Base-by-base conservation (phyloP, 1,140 invertebrate genomes). In the Rhopalosiphum padi region DNA sequence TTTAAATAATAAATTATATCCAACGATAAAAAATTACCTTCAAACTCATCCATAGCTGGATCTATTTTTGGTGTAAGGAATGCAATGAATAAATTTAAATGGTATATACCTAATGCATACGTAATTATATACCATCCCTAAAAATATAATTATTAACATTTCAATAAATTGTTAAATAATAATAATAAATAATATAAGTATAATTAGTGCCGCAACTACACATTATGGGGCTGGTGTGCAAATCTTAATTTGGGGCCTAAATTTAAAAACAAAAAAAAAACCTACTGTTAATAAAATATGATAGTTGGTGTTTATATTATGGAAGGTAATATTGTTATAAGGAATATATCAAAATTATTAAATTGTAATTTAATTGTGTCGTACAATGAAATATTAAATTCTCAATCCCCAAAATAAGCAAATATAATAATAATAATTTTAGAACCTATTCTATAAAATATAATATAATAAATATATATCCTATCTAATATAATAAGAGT, bases 101-200 rank as follows among this genome's bases (percentile, higher is more conserved):
- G 98, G 96, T 99, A 99, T 95, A 99, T 99, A 94, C 99, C 99
- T 95, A 99, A 96, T 37, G 98, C 99, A 96, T 99, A 99, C 94
- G 99, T 99, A 87, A 99, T 97, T 95, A 99, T 99, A 95, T 99
- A 99, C 98, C 99, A 99, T 94, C 99, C 99, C 98, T 99, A 96
- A 94, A 22, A 97, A 94, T 93, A 95, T 94, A 94, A 94, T 93
- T 94, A 94, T 89, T n/a, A 35, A 46, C 2, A 90, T 94, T 53
- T 46, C 4, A n/a, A 88, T 60, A 82, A 94, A 90, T 94, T 77
- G 82, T 93, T 77, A 6, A 93, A 43, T 22, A 43, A 91, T 30
- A 77, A 35, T n/a, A 35, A 90, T 88, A 94, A 87, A 94, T 55
- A 43, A 91, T 90, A 55, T 93, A 68, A 30, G 30, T 30, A 30